Evolutionary conservation across 1,140 invertebrate genomes (phyloP), one percentile per base, ranked within the genome.

Genomic region (Heliconius melpomene): DNA sequence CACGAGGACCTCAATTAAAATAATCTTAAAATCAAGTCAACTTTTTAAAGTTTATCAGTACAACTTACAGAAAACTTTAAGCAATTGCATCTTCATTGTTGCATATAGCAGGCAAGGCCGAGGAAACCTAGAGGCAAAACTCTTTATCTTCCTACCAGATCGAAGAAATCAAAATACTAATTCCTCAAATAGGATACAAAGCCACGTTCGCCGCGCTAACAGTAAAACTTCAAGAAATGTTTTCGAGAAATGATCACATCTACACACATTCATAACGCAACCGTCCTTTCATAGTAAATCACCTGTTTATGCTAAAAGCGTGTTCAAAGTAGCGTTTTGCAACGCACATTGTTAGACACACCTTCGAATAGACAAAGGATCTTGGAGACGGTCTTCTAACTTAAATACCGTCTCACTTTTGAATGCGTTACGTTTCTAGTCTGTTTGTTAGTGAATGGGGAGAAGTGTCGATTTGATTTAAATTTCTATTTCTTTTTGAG

Each of bases 221-320:
- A 60, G 20, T 60, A 60, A 60, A 9, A 60, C 9, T 60, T 66
- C 20, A 57, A 9, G 26, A 29, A 16, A 66, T 13, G n/a, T 66
- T 66, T 29, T 66, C 60, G 26, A 66, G 26, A 29, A 66, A 66
- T 66, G 1, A 66, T 66, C 11, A 66, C 60, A n/a, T 66, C 60
- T 26, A 29, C 60, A 66, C 29, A 29, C 60, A 66, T 29, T 66
- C 60, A 29, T 66, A 66, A 66, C 60, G 60, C 26, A 66, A 26
- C 60, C 3, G n/a, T 66, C 13, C 23, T 29, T 26, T 66, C 60
- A 26, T 29, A 29, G 8, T 66, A 66, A 66, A 66, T 66, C 23
- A 29, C 13, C 60, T 66, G 60, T 29, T 66, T 66, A 66, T 66
- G 60, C 60, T 26, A 29, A 66, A 66, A 66, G 60, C 60, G 60